Percentiles rank a stretch among this genome's conserved stretches.
Conservation (phyloP, 2,113 vertebrate genomes). For the Campylomormyrus tamandua region DNA sequence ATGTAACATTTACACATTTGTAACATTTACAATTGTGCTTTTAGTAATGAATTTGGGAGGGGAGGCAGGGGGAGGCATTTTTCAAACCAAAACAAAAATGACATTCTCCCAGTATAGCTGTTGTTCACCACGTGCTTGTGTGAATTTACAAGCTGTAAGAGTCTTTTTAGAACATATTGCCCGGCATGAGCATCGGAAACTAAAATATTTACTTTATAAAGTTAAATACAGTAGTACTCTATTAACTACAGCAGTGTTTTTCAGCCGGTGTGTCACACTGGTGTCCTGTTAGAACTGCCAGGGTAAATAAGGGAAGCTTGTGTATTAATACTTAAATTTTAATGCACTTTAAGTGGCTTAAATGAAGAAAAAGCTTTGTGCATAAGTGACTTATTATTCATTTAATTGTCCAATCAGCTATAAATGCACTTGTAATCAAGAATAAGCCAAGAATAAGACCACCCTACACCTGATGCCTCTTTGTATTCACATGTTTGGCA, state of each 20-base stretch:
- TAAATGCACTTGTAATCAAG: neutral
- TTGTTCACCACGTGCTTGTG: neutral
- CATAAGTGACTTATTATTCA: neutral
- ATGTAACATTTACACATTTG: neutral
- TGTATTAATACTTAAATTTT: neutral
- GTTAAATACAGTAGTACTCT: neutral
- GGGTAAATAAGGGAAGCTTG: neutral
- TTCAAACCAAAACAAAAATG: neutral
- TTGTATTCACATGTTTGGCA: neutral
- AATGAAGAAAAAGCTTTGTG: neutral
- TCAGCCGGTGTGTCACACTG: too few relatives aligned
- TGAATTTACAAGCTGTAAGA: neutral
- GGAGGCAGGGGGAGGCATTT: neutral
- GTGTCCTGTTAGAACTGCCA: neutral
- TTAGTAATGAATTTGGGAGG: neutral
- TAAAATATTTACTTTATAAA: neutral
- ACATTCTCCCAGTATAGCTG: neutral
- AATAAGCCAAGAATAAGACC: neutral
- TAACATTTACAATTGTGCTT: neutral
- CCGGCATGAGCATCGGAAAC: neutral
- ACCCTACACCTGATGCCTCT: neutral
- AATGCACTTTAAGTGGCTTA: neutral
- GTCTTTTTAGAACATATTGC: neutral
- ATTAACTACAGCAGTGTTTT: neutral
- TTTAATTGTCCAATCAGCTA: neutral